Conservation (phyloP, 2,797 vertebrate species). For the Agapornis canus region DNA sequence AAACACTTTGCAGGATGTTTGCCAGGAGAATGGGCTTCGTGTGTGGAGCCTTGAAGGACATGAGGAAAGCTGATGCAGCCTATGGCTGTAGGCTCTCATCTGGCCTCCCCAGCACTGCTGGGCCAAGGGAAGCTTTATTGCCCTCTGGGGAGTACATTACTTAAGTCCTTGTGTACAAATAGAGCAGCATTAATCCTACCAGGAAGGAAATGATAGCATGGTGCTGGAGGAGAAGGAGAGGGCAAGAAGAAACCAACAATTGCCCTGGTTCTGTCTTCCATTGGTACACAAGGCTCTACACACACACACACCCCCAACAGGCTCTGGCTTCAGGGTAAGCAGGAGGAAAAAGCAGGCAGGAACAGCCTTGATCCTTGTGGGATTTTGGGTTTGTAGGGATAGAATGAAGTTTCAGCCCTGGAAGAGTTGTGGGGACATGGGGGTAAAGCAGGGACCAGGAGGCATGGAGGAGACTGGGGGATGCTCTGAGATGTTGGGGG, state of each 20-base stretch:
- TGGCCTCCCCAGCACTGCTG: not conserved
- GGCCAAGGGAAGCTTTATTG: not conserved
- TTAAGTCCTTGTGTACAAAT: not conserved
- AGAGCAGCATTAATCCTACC: not conserved
- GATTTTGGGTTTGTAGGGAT: not conserved
- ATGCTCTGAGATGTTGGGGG: fast-evolving
- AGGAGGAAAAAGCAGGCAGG: not conserved
- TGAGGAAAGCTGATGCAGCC: not conserved
- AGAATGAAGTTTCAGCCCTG: not conserved
- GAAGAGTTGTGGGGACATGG: not conserved
- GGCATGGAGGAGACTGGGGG: not conserved
- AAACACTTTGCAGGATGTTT: slow-evolving; percentile 2
- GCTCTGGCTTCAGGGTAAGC: not conserved
- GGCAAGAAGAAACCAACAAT: fast-evolving
- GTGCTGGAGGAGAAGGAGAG: not conserved
- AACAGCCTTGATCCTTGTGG: not conserved
- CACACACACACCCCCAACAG: too few species aligned
- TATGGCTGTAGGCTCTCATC: not conserved
- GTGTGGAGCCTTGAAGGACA: not conserved
- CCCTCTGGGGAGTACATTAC: not conserved
- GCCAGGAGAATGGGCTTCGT: not conserved
- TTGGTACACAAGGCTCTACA: not conserved
- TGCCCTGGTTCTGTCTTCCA: fast-evolving
- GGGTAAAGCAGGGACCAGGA: not conserved
- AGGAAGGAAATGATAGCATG: not conserved